Conservation (phyloP, 2,113 vertebrate genomes). For the Gallinago paraguaiae region DNA sequence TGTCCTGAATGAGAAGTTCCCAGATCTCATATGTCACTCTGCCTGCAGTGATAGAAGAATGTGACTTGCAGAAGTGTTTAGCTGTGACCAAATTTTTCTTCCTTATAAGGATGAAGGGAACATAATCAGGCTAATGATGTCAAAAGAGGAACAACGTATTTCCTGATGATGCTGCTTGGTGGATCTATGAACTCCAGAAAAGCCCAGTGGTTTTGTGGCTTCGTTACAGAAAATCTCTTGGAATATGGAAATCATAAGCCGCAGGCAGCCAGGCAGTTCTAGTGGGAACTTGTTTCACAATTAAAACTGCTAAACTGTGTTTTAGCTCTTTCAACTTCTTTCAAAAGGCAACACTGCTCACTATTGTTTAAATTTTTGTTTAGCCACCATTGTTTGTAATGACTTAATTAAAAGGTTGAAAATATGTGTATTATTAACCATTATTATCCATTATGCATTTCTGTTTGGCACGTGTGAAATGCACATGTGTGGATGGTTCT, state of each 20-base stretch:
- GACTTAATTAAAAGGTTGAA: slow-evolving; percentile 33
- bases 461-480: slow-evolving; percentile 17
- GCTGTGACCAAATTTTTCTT: slow-evolving; percentile 34
- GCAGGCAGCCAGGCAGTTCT: neutral
- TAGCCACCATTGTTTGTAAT: slow-evolving; percentile 30
- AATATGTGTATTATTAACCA: slow-evolving; percentile 12
- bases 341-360: slow-evolving; percentile 5
- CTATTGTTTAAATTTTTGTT: neutral
- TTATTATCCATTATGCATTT: slow-evolving; percentile 17
- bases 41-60: neutral
- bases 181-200: neutral
- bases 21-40: neutral
- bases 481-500: neutral
- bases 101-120: slow-evolving; percentile 36
- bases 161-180: neutral
- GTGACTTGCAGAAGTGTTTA: neutral
- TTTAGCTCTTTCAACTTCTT: slow-evolving; percentile 44
- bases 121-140: neutral
- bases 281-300: neutral
- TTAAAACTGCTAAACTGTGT: neutral
- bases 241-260: slow-evolving; percentile 39
- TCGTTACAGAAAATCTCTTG: slow-evolving; percentile 48
- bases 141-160: neutral
- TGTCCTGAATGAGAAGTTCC: neutral
- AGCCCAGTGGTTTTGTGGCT: slow-evolving; percentile 38